Evolutionary conservation across 2,113 vertebrate species (phyloP).

Genomic region (Nymphicus hollandicus): DNA sequence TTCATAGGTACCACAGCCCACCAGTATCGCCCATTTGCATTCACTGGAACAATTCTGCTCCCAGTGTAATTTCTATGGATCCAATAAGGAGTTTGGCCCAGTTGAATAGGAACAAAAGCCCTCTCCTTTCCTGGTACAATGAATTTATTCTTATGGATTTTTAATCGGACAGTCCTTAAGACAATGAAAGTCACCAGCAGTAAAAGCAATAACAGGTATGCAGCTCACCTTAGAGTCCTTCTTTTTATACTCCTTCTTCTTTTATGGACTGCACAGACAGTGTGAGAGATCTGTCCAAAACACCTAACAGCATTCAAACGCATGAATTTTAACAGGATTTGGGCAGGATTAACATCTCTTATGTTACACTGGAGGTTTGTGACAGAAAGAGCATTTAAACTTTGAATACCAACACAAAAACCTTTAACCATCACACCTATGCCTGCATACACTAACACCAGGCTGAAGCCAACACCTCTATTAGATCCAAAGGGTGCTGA

Average conservation of each 20-base stretch:
- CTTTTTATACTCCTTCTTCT: not conserved
- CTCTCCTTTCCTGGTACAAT: not conserved
- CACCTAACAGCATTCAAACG: not conserved
- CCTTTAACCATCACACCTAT: not conserved
- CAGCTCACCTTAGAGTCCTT: not conserved
- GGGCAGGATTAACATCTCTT: not conserved
- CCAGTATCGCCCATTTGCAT: not conserved
- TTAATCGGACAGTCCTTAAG: not conserved
- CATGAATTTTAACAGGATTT: not conserved
- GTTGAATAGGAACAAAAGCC: not conserved
- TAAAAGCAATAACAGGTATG: not conserved
- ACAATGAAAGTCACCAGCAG: not conserved
- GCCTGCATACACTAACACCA: not conserved
- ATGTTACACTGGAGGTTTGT: not conserved
- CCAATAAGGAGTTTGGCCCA: not conserved
- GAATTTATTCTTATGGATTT: not conserved
- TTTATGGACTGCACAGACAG: not conserved
- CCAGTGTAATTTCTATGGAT: not conserved
- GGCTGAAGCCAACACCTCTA: not conserved
- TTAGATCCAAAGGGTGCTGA: not conserved
- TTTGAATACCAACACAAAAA: not conserved
- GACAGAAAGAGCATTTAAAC: not conserved
- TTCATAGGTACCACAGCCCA: not conserved
- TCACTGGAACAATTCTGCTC: not conserved
- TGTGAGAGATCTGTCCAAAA: not conserved